These are phyloP conservation scores for Adelges cooleyi DNA, from an alignment of 1,140 invertebrate species.

Conservation along the genomic window DNA sequence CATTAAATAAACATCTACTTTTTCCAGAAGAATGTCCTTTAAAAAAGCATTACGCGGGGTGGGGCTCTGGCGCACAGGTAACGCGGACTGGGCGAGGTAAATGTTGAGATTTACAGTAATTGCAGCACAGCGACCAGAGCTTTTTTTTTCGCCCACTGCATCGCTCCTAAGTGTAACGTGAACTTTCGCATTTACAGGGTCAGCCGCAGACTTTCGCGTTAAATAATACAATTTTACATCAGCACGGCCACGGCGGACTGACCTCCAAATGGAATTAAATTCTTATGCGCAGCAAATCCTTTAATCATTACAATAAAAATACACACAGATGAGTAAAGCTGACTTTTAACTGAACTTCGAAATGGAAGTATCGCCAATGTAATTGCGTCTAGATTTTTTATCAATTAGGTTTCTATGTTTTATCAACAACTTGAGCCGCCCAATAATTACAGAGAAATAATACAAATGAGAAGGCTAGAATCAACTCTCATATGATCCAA, in stretches of 20 bases:
- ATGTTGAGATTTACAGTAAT: too few species aligned
- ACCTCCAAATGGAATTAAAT: conserved; percentile 16
- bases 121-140: not conserved
- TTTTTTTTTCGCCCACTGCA: not conserved
- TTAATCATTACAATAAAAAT: too few species aligned
- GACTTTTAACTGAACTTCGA: too few species aligned
- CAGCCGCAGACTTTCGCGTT: not conserved
- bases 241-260: not conserved
- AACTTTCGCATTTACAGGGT: conserved; percentile 21
- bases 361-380: too few species aligned
- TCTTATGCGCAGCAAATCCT: conserved; percentile 6
- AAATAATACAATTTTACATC: conserved; percentile 22
- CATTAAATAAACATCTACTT: conserved; percentile 14
- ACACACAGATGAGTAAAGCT: too few species aligned
- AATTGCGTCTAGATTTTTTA: too few species aligned
- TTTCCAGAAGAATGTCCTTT: conserved; percentile 1
- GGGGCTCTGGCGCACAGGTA: not conserved
- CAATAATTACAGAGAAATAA: too few species aligned
- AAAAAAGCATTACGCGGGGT: conserved; percentile 17
- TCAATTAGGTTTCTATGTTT: too few species aligned
- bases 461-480: too few species aligned
- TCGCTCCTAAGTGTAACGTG: not conserved
- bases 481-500: too few species aligned
- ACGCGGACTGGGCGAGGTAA: not conserved
- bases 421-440: too few species aligned